phyloP scores from a whole-genome alignment of 2,113 vertebrate genomes.

The Lagopus muta region DNA sequence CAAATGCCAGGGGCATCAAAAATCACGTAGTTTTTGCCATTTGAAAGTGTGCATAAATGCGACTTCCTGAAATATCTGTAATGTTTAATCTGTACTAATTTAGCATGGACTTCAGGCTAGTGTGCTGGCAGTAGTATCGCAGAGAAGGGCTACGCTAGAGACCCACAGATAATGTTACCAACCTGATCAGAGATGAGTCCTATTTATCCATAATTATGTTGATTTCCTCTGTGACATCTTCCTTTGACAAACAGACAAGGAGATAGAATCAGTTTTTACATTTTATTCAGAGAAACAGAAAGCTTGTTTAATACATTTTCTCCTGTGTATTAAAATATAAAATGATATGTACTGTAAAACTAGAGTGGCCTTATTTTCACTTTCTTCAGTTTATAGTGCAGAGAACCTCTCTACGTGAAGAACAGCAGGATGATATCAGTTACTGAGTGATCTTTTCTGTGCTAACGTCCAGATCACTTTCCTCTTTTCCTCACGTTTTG shows the following conservation, averaged over 20 bases:
- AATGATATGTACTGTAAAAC: neutral
- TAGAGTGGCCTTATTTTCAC: neutral
- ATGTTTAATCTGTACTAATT: neutral
- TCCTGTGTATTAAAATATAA: neutral
- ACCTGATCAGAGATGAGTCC: neutral
- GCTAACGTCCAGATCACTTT: neutral
- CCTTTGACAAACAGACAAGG: conserved; percentile 8
- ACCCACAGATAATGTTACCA: neutral
- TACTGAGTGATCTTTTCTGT: conserved; percentile 9
- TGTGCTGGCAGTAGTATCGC: neutral
- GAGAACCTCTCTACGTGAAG: neutral
- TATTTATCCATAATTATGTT: neutral
- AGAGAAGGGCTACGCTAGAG: neutral
- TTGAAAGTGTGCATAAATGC: neutral
- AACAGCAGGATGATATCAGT: neutral
- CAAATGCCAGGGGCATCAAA: neutral
- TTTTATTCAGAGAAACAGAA: conserved; percentile 55
- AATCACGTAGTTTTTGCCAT: neutral
- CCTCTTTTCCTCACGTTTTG: neutral
- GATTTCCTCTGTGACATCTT: neutral
- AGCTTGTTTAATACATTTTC: neutral
- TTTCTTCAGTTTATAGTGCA: neutral
- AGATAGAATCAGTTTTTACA: neutral
- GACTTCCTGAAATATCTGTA: neutral
- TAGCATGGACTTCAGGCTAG: neutral